Evolutionary conservation across 2,888 invertebrate species (phyloP).

Genomic region (Fabriciana adippe): DNA sequence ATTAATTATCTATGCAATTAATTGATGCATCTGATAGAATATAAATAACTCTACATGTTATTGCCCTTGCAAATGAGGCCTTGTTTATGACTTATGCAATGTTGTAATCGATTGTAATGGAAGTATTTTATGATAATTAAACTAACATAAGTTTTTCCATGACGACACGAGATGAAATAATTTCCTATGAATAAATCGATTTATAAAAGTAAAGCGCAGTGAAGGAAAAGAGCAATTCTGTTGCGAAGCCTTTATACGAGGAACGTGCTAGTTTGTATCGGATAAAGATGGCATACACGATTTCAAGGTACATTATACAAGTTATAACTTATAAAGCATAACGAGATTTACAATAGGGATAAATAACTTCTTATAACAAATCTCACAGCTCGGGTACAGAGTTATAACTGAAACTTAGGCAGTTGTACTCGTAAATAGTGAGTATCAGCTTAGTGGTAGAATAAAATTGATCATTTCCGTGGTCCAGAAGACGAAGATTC

Average conservation of each 20-base stretch:
- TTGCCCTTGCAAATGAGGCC: conserved; percentile 6
- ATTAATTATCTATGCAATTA: not conserved
- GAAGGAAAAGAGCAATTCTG: conserved; percentile 2
- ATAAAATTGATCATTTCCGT: no score
- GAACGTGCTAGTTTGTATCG: conserved; percentile 10
- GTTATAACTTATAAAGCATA: not conserved
- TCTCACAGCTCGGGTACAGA: no score
- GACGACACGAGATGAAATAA: no score
- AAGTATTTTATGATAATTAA: no score
- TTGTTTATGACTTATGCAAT: conserved; percentile 5
- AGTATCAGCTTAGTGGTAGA: no score
- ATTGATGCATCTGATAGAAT: not conserved
- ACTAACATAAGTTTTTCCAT: no score
- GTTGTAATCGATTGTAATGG: not conserved
- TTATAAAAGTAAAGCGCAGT: conserved; percentile 7
- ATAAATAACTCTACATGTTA: conserved; percentile 4
- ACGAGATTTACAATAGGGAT: not conserved
- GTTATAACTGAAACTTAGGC: no score
- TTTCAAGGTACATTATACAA: not conserved
- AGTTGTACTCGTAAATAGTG: no score
- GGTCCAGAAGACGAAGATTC: no score
- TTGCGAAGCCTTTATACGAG: conserved; percentile 4
- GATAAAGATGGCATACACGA: conserved; percentile 1
- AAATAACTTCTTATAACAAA: no score
- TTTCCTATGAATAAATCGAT: not conserved